Conservation (phyloP, 2,797 vertebrate species). For the Serranus cabrilla region DNA sequence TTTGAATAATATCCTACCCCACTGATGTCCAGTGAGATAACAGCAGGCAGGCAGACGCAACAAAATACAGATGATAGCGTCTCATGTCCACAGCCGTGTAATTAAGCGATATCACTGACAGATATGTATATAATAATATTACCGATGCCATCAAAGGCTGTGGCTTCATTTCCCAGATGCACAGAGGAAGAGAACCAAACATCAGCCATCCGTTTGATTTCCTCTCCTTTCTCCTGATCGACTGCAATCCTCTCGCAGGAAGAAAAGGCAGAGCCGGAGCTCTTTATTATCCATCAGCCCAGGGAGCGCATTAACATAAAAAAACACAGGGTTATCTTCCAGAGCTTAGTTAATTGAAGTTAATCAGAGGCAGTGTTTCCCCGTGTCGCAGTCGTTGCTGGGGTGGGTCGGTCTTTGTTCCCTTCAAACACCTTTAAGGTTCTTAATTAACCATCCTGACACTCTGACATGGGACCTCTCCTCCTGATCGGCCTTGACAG, state of each 20-base stretch:
- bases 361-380: constrained; percentile 80
- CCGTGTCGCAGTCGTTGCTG: constrained; percentile 59
- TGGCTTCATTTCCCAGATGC: constrained; percentile 73
- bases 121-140: constrained; percentile 70
- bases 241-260: constrained; percentile 56
- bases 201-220: constrained; percentile 70
- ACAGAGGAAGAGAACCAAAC: constrained; percentile 58
- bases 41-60: constrained; percentile 25
- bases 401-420: constrained; percentile 77
- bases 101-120: constrained; percentile 75
- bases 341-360: constrained; percentile 81
- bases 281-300: constrained; percentile 60
- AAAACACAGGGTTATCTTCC: constrained; percentile 65
- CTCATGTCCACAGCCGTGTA: constrained; percentile 64
- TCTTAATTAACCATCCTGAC: constrained; percentile 81
- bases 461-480: constrained; percentile 62
- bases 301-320: constrained; percentile 71
- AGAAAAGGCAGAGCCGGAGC: constrained; percentile 58
- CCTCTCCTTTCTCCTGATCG: constrained; percentile 58
- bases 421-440: constrained; percentile 77
- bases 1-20: constrained; percentile 62
- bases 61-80: constrained; percentile 56
- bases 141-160: constrained; percentile 67
- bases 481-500: constrained; percentile 74
- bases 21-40: constrained; percentile 63